Percentiles rank a stretch among this genome's conserved stretches.
Evolutionary conservation across 2,797 vertebrate species (phyloP).

Genomic region (Geotrypetes seraphini): DNA sequence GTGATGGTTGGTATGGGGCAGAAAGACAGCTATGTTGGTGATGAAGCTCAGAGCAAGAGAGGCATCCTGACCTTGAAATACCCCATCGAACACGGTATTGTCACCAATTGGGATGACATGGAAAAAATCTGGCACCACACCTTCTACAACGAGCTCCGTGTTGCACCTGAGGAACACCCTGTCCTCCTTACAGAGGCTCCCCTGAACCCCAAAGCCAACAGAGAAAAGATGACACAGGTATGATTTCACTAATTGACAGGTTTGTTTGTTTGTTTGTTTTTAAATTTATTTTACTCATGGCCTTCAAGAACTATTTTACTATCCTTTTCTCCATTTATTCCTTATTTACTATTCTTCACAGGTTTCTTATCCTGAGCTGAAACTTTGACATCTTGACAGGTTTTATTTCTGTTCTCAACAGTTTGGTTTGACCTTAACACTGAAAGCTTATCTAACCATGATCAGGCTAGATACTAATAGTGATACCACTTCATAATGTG

Average conservation of each 20-base stretch:
- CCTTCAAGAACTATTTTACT: constrained; percentile 22
- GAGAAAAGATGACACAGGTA: constrained; percentile 93
- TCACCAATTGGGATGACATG: constrained; percentile 95
- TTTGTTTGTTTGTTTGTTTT: no score
- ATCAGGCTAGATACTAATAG: no score
- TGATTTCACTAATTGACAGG: no score
- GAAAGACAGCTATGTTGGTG: constrained; percentile 86
- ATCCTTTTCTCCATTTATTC: constrained; percentile 45
- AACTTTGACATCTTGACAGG: constrained; percentile 75
- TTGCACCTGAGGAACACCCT: constrained; percentile 83
- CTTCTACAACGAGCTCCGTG: constrained; percentile 86
- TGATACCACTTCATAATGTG: no score
- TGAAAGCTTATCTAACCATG: no score
- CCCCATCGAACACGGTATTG: constrained; percentile 85
- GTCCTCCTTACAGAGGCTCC: constrained; percentile 83
- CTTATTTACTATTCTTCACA: constrained; percentile 68
- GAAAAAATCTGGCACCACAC: constrained; percentile 93
- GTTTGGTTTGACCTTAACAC: no score
- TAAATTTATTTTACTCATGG: constrained; percentile 19
- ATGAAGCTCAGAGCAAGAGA: constrained; percentile 88
- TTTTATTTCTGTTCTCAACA: constrained; percentile 63
- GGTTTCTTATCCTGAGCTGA: constrained; percentile 80
- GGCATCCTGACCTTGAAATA: constrained; percentile 87
- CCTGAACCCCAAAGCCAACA: constrained; percentile 85
- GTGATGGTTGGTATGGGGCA: constrained; percentile 94